phyloP scores from a whole-genome alignment of 2,113 vertebrate species.

The Camelus dromedarius region DNA sequence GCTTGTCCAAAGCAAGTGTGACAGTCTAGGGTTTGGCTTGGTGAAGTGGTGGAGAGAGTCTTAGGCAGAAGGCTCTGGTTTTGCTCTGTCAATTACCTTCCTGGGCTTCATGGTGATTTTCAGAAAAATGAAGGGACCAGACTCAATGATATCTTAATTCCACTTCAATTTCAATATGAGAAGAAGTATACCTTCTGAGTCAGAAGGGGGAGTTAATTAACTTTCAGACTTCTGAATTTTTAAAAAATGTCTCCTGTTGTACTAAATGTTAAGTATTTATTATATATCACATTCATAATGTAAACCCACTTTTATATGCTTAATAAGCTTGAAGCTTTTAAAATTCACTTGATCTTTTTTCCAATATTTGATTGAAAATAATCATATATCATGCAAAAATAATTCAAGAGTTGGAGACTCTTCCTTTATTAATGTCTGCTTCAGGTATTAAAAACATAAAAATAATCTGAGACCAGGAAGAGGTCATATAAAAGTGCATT shows the following conservation, averaged over 20 bases:
- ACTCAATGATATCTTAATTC: background rate
- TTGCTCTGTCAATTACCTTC: background rate
- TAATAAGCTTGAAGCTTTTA: background rate
- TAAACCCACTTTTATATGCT: conserved; percentile 18
- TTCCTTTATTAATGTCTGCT: background rate
- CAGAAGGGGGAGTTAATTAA: conserved; percentile 22
- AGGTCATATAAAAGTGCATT: background rate
- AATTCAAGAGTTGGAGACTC: background rate
- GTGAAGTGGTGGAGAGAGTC: background rate
- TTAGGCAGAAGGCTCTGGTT: background rate
- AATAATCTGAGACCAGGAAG: background rate
- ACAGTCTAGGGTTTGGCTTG: background rate
- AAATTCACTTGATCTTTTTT: conserved; percentile 4
- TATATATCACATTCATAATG: background rate
- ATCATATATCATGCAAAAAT: conserved; percentile 30
- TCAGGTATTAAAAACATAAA: background rate
- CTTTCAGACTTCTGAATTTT: background rate
- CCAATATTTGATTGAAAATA: conserved; percentile 21
- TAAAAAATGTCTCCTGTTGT: background rate
- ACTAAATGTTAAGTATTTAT: conserved; percentile 35
- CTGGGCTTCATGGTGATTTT: background rate
- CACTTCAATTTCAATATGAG: background rate
- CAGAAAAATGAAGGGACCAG: background rate
- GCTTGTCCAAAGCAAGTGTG: background rate
- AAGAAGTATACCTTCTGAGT: background rate